Conservation (phyloP, 2,888 invertebrate species). For the Lasioglossum lativentre region DNA sequence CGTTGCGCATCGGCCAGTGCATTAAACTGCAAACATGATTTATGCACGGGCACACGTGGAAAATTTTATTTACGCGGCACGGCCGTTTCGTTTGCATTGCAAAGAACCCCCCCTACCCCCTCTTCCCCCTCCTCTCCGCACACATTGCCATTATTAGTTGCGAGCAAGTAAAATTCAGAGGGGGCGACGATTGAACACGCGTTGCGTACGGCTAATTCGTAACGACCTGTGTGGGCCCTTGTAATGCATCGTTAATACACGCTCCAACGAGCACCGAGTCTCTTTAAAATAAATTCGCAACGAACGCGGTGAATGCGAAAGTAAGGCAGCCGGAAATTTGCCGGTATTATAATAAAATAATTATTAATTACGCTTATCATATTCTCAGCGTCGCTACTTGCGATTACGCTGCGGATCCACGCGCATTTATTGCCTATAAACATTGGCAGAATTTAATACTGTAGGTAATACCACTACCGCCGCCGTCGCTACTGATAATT, state of each 20-base stretch:
- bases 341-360: neutral
- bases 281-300: neutral
- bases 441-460: neutral
- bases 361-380: neutral
- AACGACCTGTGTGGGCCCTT: neutral
- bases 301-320: neutral
- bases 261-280: neutral
- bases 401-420: neutral
- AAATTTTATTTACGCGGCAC: slow-evolving; percentile 30
- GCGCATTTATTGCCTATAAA: neutral
- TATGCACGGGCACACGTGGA: slow-evolving; percentile 2
- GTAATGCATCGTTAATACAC: slow-evolving; percentile 13
- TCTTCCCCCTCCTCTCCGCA: neutral
- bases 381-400: neutral
- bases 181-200: neutral
- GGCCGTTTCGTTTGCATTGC: slow-evolving; percentile 28
- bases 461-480: neutral
- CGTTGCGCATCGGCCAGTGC: slow-evolving; percentile 14
- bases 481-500: neutral
- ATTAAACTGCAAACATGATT: slow-evolving; percentile 41
- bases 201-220: neutral
- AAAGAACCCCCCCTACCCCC: neutral
- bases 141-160: neutral
- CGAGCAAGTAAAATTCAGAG: neutral
- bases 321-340: neutral